Evolutionary conservation across 35 echinoderm and acorn worm genomes (phyloP), one percentile per base, ranked within the genome.

Genomic region (Lytechinus pictus): DNA sequence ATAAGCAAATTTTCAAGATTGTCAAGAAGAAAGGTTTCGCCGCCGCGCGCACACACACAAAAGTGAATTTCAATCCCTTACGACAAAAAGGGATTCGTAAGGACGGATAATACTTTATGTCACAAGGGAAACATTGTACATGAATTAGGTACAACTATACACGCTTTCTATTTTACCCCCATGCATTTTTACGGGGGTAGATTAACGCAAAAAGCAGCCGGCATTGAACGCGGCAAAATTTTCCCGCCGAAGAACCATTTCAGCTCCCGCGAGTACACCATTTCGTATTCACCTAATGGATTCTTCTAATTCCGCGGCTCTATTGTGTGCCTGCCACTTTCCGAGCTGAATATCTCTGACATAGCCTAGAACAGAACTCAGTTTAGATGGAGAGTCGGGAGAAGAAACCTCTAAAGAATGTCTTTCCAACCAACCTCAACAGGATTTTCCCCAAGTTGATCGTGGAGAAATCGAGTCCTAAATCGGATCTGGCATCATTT

Each of bases 401-500:
- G n/a, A 24, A 79, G 66, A 79, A 79, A 24, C 12, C 66, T 71
- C 61, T 79, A 79, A 58, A 79, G 66, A 79, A n/a, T 79, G 66
- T 24, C 66, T 79, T 79, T 79, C 27, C 92, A 93, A 54, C 53
- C 92, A 55, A 93, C 57, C 92, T 53, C 92, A 13, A 57, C 92
- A 93, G 57, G 92, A 93, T 93, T 93, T 93, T 57, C 92, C 92
- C 92, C 92, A 33, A 57, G 92, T 55, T 57, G 92, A 93, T 93
- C 92, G 55, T 93, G 54, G 92, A 93, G 92, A 93, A 93, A 93
- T 93, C 92, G 92, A 27, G 54, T 90, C 44, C 92, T 16, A 93
- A 93, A 93, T 93, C 92, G 92, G 92, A 93, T 93, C 92, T 24
- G 92, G 92, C 92, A 93, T 93, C 92, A 93, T 93, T 93, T 93